phyloP scores from a whole-genome alignment of 2,888 invertebrate species.

The Stenurella melanura region DNA sequence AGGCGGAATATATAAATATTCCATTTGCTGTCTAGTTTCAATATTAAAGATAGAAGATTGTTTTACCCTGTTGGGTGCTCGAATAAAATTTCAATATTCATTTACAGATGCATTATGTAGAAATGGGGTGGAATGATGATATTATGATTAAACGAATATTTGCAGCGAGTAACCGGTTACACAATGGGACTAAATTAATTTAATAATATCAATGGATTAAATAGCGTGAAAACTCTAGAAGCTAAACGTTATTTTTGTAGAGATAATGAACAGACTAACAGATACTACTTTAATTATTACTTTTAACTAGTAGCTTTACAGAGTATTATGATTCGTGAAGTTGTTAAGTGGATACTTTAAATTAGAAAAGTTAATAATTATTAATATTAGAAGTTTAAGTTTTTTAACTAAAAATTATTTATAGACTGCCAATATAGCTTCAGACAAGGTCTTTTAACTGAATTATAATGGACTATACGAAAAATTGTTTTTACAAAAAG shows the following conservation, averaged over 20 bases:
- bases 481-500: no score
- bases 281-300: not conserved
- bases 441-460: no score
- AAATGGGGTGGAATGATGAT: not conserved
- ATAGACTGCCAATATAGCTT: no score
- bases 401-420: no score
- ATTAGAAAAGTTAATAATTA: no score
- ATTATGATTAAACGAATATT: not conserved
- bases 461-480: no score
- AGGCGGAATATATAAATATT: slow-evolving; percentile 33
- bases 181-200: slow-evolving; percentile 7
- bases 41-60: slow-evolving; percentile 35
- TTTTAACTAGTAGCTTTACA: no score
- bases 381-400: no score
- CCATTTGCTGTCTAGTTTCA: slow-evolving; percentile 37
- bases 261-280: not conserved
- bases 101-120: slow-evolving; percentile 4
- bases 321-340: no score
- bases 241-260: not conserved
- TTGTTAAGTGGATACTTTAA: no score
- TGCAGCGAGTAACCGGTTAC: not conserved
- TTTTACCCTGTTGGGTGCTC: slow-evolving; percentile 21
- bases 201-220: not conserved
- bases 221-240: not conserved
- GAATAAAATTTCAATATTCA: slow-evolving; percentile 35